Conservation (phyloP, 2,797 vertebrate genomes). For the Pagetopsis macropterus region DNA sequence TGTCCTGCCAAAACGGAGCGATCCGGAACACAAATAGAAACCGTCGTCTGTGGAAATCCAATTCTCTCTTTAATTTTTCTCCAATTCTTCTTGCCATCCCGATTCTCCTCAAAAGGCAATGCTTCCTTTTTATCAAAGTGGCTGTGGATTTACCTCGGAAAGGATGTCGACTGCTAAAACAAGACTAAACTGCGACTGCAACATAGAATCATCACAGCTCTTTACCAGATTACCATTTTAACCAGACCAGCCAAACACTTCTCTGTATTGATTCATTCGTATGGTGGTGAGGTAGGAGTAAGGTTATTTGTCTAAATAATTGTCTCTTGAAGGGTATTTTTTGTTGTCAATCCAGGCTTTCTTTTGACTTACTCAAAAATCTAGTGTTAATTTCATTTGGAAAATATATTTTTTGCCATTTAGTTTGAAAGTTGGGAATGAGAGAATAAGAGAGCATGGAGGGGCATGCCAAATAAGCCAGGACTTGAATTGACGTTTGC, state of each 20-base stretch:
- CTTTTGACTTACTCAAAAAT: neutral
- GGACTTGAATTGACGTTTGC: neutral
- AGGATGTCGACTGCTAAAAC: neutral
- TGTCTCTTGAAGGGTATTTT: neutral
- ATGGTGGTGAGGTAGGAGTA: neutral
- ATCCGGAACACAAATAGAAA: slow-evolving; percentile 69
- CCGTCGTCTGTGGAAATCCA: slow-evolving; percentile 63
- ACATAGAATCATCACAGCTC: slow-evolving; percentile 15
- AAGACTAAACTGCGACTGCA: slow-evolving; percentile 9
- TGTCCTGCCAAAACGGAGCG: slow-evolving; percentile 59
- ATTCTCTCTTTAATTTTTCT: slow-evolving; percentile 26
- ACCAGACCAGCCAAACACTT: neutral
- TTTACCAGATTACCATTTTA: neutral
- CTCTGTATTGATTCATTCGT: neutral
- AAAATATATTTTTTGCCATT: neutral
- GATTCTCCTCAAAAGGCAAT: slow-evolving; percentile 32
- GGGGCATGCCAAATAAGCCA: neutral
- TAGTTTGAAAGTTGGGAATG: neutral
- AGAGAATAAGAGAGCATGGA: too few species aligned
- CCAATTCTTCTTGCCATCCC: slow-evolving; percentile 35
- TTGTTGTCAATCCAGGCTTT: neutral
- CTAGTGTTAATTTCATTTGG: neutral
- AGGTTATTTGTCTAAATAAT: neutral
- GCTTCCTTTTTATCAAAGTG: slow-evolving; percentile 27
- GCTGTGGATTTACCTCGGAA: too few species aligned